phyloP scores from a whole-genome alignment of 2,113 vertebrate species.

The Cephalophus harveyi region DNA sequence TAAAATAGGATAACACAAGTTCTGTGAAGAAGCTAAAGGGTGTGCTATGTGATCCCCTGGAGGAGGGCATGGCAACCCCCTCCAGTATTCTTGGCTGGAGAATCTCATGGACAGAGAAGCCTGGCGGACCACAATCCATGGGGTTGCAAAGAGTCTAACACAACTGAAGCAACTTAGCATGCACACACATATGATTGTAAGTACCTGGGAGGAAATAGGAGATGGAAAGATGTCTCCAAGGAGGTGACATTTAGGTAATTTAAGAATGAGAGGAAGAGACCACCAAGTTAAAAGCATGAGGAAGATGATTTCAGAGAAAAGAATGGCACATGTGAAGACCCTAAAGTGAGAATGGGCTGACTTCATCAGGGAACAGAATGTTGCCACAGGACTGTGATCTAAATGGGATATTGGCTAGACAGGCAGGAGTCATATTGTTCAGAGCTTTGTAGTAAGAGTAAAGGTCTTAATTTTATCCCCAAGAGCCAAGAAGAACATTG shows the following conservation, averaged over 20 bases:
- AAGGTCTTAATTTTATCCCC: constrained; percentile 21
- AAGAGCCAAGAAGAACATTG: not conserved
- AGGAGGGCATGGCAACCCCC: not conserved
- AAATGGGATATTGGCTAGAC: not conserved
- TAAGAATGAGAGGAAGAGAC: not conserved
- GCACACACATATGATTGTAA: not conserved
- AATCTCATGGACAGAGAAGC: not conserved
- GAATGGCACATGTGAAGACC: not conserved
- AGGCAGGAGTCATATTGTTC: not conserved
- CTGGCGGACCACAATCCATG: not conserved
- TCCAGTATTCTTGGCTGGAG: not conserved
- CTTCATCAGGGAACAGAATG: not conserved
- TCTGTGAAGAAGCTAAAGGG: not conserved
- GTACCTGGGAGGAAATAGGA: not conserved
- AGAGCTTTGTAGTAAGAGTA: not conserved
- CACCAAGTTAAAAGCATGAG: not conserved
- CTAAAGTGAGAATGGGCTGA: not conserved
- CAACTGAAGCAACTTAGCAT: not conserved
- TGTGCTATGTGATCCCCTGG: not conserved
- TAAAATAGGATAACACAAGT: not conserved
- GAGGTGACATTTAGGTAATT: not conserved
- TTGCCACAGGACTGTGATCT: not conserved
- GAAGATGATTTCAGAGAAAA: not conserved
- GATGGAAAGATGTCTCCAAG: not conserved
- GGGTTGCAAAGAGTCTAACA: not conserved